These are phyloP conservation scores for Drosophila ustulata DNA, from an alignment of 2,888 invertebrate genomes.

Conservation along the genomic window DNA sequence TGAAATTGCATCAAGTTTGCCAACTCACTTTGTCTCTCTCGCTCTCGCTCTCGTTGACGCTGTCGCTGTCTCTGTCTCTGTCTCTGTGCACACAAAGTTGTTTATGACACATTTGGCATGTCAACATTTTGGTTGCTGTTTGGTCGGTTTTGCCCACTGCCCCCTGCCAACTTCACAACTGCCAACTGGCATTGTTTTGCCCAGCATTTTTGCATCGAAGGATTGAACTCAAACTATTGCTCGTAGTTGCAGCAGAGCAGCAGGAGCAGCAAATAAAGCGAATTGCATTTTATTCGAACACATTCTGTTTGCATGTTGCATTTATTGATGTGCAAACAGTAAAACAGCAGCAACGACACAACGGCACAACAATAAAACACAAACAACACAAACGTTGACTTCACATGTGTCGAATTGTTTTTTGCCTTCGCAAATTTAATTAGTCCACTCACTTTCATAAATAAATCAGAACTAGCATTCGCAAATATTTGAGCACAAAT, in stretches of 20 bases:
- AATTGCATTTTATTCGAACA: slow-evolving; percentile 32
- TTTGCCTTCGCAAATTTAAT: slow-evolving; percentile 31
- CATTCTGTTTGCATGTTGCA: slow-evolving; percentile 47
- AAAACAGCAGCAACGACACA: neutral
- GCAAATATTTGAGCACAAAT: slow-evolving; percentile 8
- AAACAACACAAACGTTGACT: slow-evolving; percentile 17
- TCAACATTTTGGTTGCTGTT: slow-evolving; percentile 60
- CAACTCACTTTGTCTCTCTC: slow-evolving; percentile 26
- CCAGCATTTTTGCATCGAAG: slow-evolving; percentile 36
- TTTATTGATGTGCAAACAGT: slow-evolving; percentile 55
- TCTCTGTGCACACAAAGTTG: slow-evolving; percentile 49
- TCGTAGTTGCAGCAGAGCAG: neutral
- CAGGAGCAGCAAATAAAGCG: slow-evolving; percentile 20
- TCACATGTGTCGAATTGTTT: slow-evolving; percentile 20
- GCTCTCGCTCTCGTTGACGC: neutral
- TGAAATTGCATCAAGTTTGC: slow-evolving; percentile 53
- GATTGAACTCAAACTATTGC: slow-evolving; percentile 6
- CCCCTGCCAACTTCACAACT: slow-evolving; percentile 1
- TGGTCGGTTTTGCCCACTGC: slow-evolving; percentile 5
- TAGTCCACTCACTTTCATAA: slow-evolving; percentile 22
- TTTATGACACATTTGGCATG: slow-evolving; percentile 65
- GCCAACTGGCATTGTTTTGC: too few relatives aligned
- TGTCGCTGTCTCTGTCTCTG: neutral
- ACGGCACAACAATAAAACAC: neutral
- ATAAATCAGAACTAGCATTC: slow-evolving; percentile 17